Base-by-base conservation (phyloP, 1,140 invertebrate species). In the Philopotamus ludificatus region DNA sequence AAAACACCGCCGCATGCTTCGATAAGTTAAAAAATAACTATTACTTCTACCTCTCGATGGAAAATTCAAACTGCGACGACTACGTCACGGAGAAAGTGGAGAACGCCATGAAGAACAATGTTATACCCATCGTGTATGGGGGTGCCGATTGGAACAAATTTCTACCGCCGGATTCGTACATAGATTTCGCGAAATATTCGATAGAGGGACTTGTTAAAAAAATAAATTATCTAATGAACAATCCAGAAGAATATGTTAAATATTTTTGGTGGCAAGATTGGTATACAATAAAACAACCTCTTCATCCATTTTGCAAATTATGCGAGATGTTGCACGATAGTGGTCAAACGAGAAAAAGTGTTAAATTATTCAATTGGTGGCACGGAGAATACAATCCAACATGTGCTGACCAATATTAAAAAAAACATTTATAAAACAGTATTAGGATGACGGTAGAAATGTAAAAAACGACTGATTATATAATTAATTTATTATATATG, bases 31-130 rank as follows among this genome's bases (percentile, higher is more conserved):
- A 78, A 68, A 71, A 73, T 4, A 67, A 78, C 1, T 88, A 88
- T 73, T 81, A 82, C 67, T 88, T 87, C 72, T 87, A 87, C 71
- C 71, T 88, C 44, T 74, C 86, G 0, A 86, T 87, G 28, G 86
- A 89, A 72, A 87, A 89, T 68, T 76, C 81, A 2, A 62, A 77
- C 0, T 82, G 81, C 66, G 72, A 69, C 3, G 84, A 85, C 65
- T 86, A 86, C 66, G 74, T 85, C 0, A 86, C 85, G 0, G 84
- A 86, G 69, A 85, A 86, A 71, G 75, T 87, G 1, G 87, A 77
- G 68, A 72, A 67, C 2, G 68, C 71, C 0, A 49, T 81, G 8
- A 61, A 66, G 15, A 70, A 71, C 8, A 64, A 75, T 51, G 74
- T 85, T 1, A 73, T 87, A 8, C 85, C 86, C 0, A 77, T 87